Evolutionary conservation across 2,888 invertebrate genomes (phyloP), one percentile per base, ranked within the genome.

Genomic region (Hypena proboscidalis): DNA sequence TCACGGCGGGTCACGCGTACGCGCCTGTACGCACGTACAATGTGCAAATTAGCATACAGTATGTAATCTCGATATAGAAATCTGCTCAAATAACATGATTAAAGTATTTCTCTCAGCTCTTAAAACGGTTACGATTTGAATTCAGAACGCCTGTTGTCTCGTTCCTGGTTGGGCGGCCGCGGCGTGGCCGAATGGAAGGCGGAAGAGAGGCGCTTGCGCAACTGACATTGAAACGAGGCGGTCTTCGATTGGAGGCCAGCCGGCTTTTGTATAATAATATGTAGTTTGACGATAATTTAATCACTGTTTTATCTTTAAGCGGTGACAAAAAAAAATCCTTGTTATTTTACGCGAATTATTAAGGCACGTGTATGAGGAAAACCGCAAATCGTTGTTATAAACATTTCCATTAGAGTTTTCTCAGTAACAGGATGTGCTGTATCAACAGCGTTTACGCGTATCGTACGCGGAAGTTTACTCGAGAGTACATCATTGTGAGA

Each of bases 161-260:
- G 81, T 81, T 85, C 82, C 84, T 85, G 81, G 78, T 86, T 74
- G 76, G 78, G 68, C 72, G 69, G 69, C 68, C n/a, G 67, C 59
- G 45, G 43, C 68, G 70, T 60, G 46, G 48, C 66, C 69, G 63
- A 54, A 65, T 72, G 71, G 77, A 80, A 82, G 78, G 86, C 88
- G 89, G 88, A 89, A 88, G 88, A 87, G 72, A 64, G 76, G 74
- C 83, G 86, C 82, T 90, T 90, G 85, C 90, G 89, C 89, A 90
- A 89, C 83, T 88, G 90, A 88, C 90, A 90, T 90, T 90, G 90
- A 88, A 88, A 78, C 72, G 73, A 69, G 64, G 69, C 79, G 74
- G 74, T 81, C 80, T 77, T 79, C 75, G 76, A 73, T 75, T 74
- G 78, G 85, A 89, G 89, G 88, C 85, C 87, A 74, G 55, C 60